Base-by-base conservation (phyloP, 2,888 invertebrate genomes). In the Polyploca ridens region DNA sequence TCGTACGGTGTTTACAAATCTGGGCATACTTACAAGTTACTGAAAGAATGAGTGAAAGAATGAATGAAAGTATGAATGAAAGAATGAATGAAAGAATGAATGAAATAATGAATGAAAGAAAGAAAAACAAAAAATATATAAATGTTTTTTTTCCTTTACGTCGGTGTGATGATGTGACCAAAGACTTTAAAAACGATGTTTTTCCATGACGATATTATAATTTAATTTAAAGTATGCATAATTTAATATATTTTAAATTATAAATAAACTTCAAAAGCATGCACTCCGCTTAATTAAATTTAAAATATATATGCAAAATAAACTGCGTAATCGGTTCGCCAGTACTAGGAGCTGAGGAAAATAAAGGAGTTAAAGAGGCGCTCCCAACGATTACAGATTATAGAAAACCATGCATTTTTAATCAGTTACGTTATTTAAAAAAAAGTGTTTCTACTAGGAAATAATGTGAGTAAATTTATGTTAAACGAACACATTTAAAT, bases 371-470 rank as follows among this genome's bases (percentile, higher is more conserved):
- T 62, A 33, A 59, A 27, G 54, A 62, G 35, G 46, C 61, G 64
- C 63, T 66, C 66, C 27, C 65, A 64, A 58, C 63, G 67, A 62
- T 58, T 71, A 69, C 71, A 70, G 70, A 75, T 73, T 79, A 75
- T 78, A 72, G 66, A 71, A 41, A 70, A 67, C 71, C 68, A 77
- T 75, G 72, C 73, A 76, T 74, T 79, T 73, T 75, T 74, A 77
- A 77, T 75, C 75, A 71, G 73, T 67, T 66, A 68, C 61, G 69
- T n/a, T 33, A 1, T 58, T 72, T 72, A 70, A 70, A 75, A 70
- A 57, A 64, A 33, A 38, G 5, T 33, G 58, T 41, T 35, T 64
- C 67, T 62, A 59, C 66, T 35, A 35, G 7, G 66, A 61, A 54
- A 71, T 63, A 66, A 66, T 68, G 13, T 14, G 58, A 38, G 19